Evolutionary conservation across 2,113 vertebrate species (phyloP), one percentile per base, ranked within the genome.

Genomic region (Prietella phreatophila): DNA sequence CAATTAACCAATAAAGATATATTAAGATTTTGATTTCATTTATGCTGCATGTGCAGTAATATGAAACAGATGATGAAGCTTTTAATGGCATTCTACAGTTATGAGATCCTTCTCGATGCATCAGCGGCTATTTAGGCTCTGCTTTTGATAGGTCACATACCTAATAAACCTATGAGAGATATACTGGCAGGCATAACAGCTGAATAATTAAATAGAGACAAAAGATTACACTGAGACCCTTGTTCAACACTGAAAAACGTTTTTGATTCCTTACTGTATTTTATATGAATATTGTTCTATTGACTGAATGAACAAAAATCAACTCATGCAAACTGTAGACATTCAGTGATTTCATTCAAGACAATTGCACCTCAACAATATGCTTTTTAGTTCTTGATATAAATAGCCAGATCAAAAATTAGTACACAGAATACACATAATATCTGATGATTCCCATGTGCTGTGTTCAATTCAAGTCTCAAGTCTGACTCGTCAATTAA

Each of bases 111-210:
- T 76, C 47, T 89, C 53, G 84, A 55, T 89, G 81, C 65, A 55
- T 87, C 90, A 90, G 71, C 86, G 89, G 78, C 58, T 83, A 81
- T 88, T 33, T n/a, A 65, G 83, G 83, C 36, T 84, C 39, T 75
- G 56, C 71, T 67, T 86, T 84, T 84, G 88, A 80, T 91, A 93
- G 91, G 91, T 93, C 90, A 92, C 85, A 88, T 92, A 88, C 42
- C 63, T 89, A 56, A 42, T 67, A 91, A 83, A 93, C 87, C 79
- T 61, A 73, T 90, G 84, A 30, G 81, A 22, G 71, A 76, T 78
- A 82, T 86, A 71, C 61, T 81, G 65, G 83, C 61, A 63, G 76
- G 56, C 36, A 47, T 69, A 65, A 83, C 42, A 58, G 47, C 83
- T 82, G 30, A 61, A 13, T 11, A 27, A 42, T 36, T 50, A 30